phyloP scores from a whole-genome alignment of 2,797 vertebrate species.

The Salarias fasciatus region DNA sequence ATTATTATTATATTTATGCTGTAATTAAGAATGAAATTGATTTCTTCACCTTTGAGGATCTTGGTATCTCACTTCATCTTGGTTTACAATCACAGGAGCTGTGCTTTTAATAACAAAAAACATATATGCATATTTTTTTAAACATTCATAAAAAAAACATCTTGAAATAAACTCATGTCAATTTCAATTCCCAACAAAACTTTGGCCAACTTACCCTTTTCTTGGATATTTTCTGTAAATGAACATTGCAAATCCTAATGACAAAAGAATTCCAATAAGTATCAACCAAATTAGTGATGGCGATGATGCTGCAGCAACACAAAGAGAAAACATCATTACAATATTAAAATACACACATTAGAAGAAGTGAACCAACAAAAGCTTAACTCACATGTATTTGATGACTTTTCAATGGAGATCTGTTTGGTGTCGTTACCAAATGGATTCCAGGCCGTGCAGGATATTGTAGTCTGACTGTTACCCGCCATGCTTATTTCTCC shows the following conservation, averaged over 20 bases:
- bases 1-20: neutral
- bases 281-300: slow-evolving; percentile 1
- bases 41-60: slow-evolving; percentile 5
- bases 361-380: neutral
- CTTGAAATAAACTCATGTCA: neutral
- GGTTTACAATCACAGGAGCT: too few relatives aligned
- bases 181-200: neutral
- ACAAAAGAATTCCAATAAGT: slow-evolving; percentile 6
- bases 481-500: slow-evolving; percentile 15
- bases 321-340: neutral
- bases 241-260: slow-evolving; percentile 16
- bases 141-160: neutral
- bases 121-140: neutral
- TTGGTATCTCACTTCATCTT: neutral
- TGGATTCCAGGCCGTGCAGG: slow-evolving; percentile 26
- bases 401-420: neutral
- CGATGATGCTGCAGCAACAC: slow-evolving; percentile 22
- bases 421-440: slow-evolving; percentile 20
- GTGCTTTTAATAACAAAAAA: neutral
- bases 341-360: slow-evolving; percentile 3
- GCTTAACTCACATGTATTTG: slow-evolving; percentile 18
- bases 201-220: slow-evolving; percentile 31
- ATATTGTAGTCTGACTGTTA: slow-evolving; percentile 4
- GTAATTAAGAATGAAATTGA: neutral
- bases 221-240: slow-evolving; percentile 22